Evolutionary conservation across 2,113 vertebrate genomes (phyloP).

Genomic region (Antechinus stuartii): DNA sequence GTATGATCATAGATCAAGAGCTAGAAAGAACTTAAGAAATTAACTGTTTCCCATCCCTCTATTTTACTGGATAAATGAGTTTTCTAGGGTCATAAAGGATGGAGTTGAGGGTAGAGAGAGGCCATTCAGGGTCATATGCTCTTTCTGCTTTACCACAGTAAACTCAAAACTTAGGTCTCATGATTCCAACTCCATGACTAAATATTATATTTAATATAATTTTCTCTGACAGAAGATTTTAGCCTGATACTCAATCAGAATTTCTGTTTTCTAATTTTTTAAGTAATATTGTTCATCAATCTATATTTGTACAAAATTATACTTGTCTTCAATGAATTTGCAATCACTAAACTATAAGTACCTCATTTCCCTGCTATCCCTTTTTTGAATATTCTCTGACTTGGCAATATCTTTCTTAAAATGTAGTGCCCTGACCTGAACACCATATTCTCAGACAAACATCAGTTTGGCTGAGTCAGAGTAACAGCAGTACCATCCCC

Average conservation of each 20-base stretch:
- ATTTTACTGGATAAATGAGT: neutral
- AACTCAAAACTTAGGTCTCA: neutral
- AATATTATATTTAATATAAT: neutral
- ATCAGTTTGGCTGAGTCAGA: neutral
- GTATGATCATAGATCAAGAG: neutral
- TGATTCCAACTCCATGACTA: neutral
- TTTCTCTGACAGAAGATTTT: neutral
- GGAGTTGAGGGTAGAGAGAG: neutral
- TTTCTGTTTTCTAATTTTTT: neutral
- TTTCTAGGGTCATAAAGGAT: neutral
- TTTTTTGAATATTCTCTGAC: neutral
- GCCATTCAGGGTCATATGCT: neutral
- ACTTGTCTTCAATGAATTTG: neutral
- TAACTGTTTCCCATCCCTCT: neutral
- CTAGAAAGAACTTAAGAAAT: neutral
- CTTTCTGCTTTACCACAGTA: neutral
- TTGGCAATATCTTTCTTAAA: neutral
- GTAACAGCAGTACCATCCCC: neutral
- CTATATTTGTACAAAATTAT: neutral
- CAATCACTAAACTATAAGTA: neutral
- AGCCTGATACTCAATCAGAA: neutral
- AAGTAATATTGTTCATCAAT: neutral
- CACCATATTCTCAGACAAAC: neutral
- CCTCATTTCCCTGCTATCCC: neutral
- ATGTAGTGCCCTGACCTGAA: neutral